Conservation (phyloP, 2,888 invertebrate genomes). For the Rhagonycha fulva region DNA sequence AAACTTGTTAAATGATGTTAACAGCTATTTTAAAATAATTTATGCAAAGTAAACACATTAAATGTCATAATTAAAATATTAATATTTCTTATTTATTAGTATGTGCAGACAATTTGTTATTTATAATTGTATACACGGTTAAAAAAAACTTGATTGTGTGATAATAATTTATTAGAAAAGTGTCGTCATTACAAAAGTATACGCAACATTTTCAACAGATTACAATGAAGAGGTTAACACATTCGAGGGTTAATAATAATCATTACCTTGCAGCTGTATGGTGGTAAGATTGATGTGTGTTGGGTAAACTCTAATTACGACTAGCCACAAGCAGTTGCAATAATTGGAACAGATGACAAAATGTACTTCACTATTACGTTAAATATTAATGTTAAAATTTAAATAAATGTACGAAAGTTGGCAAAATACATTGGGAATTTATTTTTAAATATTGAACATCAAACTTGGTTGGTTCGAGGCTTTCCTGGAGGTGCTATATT, state of each 20-base stretch:
- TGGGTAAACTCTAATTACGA: conserved; percentile 38
- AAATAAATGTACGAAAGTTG: neutral
- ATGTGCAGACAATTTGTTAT: neutral
- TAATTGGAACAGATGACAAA: conserved; percentile 4
- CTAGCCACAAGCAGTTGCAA: conserved; percentile 31
- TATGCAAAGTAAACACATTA: neutral
- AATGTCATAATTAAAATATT: neutral
- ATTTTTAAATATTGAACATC: neutral
- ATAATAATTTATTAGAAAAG: neutral
- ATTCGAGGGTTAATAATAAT: conserved; percentile 37
- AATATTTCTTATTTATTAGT: neutral
- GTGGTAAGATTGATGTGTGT: conserved; percentile 39
- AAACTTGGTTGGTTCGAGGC: neutral
- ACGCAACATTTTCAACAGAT: conserved; percentile 7
- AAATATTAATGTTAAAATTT: neutral
- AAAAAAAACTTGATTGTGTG: neutral
- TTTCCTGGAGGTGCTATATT: neutral
- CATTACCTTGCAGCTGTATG: conserved; percentile 37
- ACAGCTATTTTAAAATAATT: neutral
- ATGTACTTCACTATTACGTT: neutral
- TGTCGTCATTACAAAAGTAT: conserved; percentile 15
- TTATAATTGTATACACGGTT: neutral
- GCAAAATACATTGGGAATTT: neutral
- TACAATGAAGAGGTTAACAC: conserved; percentile 30
- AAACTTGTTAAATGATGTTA: neutral